Evolutionary conservation across 2,797 vertebrate species (phyloP), one percentile per base, ranked within the genome.

Genomic region (Euphonia xanthogaster): DNA sequence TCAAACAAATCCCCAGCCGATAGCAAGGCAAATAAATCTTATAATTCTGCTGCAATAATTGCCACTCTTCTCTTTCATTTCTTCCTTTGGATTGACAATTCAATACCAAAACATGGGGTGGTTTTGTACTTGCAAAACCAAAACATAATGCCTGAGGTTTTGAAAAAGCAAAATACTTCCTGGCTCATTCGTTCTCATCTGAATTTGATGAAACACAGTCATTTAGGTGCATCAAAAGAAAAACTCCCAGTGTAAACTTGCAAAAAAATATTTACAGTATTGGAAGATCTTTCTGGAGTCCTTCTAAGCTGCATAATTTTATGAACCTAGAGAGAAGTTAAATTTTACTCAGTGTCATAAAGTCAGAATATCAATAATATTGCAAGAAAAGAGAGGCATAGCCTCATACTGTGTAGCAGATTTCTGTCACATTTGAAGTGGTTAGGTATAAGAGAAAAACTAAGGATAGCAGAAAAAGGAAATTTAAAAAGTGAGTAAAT

Each of bases 81-180:
- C 35, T 93, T 94, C 55, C 27, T 86, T 90, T 88, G 33, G 33
- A 63, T 40, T 55, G 50, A 67, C 30, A 77, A 33, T 78, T 33
- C 47, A 68, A 81, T 88, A 77, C 57, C 60, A 91, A 94, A 90
- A 67, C 74, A 91, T 65, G 44, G 21, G 16, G 11, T 90, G 48
- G 10, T 93, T 93, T 90, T 82, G 51, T 81, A 73, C 39, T 93
- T 86, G 31, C 30, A 94, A 93, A 94, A 57, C 57, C 68, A 86
- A 93, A 94, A 78, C 75, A 78, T 68, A 94, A 68, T 62, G 35
- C 19, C 47, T 80, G 61, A 91, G 75, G 50, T 91, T 93, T 88
- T 91, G n/a, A 15, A 66, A 88, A 94, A 68, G 19, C 50, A 81
- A 93, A 93, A 68, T 75, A 40, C 24, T 91, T 82, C 45, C 65